A percentile compares a stretch with the other conserved stretches of the same genome.
Evolutionary conservation across 2,797 vertebrate genomes (phyloP).

Genomic region (Aphelocoma californica): DNA sequence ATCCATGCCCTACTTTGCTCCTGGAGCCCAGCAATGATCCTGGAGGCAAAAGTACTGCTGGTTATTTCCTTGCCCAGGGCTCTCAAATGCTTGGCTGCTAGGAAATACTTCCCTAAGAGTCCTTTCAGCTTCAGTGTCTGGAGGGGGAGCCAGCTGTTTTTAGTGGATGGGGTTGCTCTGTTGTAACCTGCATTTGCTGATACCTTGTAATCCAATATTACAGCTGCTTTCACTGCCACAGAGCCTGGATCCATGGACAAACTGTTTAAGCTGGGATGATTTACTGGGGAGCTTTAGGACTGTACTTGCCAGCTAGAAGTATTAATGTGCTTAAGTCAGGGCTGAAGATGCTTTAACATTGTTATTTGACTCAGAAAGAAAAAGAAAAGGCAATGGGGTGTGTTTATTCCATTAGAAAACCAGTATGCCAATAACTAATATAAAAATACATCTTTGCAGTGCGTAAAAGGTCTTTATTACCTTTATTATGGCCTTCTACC

Average conservation of each 20-base stretch:
- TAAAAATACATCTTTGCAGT: background rate
- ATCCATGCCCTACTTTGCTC: accelerated
- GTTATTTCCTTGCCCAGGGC: background rate
- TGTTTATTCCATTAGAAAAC: conserved; percentile 26
- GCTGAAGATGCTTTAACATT: conserved; percentile 6
- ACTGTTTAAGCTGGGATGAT: conserved; percentile 22
- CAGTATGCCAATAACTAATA: background rate
- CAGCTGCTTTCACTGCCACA: background rate
- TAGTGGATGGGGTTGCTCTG: background rate
- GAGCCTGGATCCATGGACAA: background rate
- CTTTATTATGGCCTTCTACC: background rate
- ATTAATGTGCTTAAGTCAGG: conserved; percentile 17
- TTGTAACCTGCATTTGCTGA: background rate
- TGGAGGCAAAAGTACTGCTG: background rate
- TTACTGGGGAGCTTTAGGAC: conserved; percentile 34
- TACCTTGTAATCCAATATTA: background rate
- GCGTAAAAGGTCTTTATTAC: background rate
- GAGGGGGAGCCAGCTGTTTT: background rate
- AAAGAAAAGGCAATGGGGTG: conserved; percentile 2
- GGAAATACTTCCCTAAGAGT: background rate
- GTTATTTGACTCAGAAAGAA: conserved; percentile 7
- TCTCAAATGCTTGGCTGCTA: background rate
- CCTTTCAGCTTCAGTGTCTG: background rate
- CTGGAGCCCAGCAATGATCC: background rate
- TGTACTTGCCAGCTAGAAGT: conserved; percentile 14